Evolutionary conservation across 2,888 invertebrate species (phyloP).

Genomic region (Ochropleura leucogaster): DNA sequence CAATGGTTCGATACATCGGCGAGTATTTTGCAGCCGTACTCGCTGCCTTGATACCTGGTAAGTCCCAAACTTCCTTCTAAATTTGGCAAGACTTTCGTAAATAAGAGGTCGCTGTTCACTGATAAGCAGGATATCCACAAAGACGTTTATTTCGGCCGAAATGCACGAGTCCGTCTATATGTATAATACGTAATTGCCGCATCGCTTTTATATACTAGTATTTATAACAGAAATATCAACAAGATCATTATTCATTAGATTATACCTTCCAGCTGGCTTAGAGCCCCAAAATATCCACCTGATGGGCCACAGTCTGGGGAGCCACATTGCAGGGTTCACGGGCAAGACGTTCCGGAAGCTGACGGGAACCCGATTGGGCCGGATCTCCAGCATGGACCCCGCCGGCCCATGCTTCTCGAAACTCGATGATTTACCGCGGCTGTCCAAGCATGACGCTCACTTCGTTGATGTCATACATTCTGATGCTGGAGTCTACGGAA

Average conservation of each 20-base stretch:
- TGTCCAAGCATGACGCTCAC: conserved; percentile 76
- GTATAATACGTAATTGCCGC: too few relatives aligned
- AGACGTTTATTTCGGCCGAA: background rate
- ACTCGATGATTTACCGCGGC: conserved; percentile 70
- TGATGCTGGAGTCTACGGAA: conserved; percentile 81
- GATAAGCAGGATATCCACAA: background rate
- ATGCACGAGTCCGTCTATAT: too few relatives aligned
- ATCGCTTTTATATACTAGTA: too few relatives aligned
- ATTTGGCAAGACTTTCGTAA: background rate
- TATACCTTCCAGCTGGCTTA: conserved; percentile 74
- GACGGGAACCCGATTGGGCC: conserved; percentile 77
- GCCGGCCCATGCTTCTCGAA: conserved; percentile 86
- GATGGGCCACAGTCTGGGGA: conserved; percentile 86
- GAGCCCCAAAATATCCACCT: conserved; percentile 78
- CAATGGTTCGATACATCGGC: conserved; percentile 84
- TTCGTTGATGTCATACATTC: conserved; percentile 84
- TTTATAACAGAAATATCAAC: background rate
- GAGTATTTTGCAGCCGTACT: conserved; percentile 77
- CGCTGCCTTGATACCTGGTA: conserved; percentile 75
- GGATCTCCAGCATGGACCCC: conserved; percentile 84
- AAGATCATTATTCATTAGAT: too few relatives aligned
- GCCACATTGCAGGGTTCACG: conserved; percentile 83
- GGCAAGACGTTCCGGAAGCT: conserved; percentile 76
- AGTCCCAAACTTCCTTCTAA: conserved; percentile 51
- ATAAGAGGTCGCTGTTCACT: background rate